Evolutionary conservation across 2,113 vertebrate genomes (phyloP).

Genomic region (Peromyscus polionotus): DNA sequence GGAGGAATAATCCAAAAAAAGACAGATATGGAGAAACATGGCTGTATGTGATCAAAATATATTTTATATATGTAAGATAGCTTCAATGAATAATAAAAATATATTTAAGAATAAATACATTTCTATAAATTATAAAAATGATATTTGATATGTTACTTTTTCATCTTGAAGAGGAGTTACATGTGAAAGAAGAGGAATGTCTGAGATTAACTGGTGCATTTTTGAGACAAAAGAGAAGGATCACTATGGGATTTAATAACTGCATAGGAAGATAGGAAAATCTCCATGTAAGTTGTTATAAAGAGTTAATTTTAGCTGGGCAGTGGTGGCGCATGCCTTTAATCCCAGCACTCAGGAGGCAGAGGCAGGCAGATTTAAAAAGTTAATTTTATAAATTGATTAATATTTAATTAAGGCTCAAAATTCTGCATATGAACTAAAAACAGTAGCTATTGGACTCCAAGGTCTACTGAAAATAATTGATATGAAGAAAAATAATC

Average conservation of each 20-base stretch:
- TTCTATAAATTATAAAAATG: slow-evolving; percentile 33
- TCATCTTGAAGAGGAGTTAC: slow-evolving; percentile 18
- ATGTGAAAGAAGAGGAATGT: slow-evolving; percentile 34
- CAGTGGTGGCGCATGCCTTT: too few species aligned
- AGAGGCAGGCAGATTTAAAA: neutral
- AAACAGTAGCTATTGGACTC: neutral
- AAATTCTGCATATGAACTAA: neutral
- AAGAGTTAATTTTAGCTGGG: neutral
- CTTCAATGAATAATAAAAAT: neutral
- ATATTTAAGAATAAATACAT: neutral
- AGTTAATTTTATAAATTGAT: slow-evolving; percentile 4
- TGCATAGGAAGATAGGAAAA: neutral
- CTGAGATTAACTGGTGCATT: neutral
- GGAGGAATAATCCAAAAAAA: neutral
- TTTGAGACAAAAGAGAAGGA: neutral
- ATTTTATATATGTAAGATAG: neutral
- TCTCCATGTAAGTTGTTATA: neutral
- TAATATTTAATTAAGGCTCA: neutral
- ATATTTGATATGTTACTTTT: slow-evolving; percentile 19
- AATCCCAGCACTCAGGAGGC: too few species aligned
- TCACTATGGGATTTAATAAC: neutral
- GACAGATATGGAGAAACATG: neutral
- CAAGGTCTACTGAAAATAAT: neutral
- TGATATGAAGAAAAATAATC: neutral
- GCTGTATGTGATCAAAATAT: neutral